Conservation (phyloP, 2,113 vertebrate species). For the Solea senegalensis region DNA sequence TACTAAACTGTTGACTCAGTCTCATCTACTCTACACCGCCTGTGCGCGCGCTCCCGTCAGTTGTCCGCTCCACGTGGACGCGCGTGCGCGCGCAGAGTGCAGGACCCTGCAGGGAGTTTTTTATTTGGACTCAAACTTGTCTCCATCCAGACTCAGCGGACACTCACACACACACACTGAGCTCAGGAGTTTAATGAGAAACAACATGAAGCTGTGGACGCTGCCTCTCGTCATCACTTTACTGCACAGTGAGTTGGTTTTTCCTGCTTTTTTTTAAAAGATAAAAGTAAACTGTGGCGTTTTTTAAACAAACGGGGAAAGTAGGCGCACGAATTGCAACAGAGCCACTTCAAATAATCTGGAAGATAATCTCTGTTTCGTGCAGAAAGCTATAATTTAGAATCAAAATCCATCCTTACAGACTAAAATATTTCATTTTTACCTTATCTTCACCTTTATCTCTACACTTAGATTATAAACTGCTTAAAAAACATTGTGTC, state of each 20-base stretch:
- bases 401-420: too few species aligned
- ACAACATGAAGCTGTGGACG: conserved; percentile 36
- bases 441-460: too few species aligned
- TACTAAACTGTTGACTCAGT: too few species aligned
- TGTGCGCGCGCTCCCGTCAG: conserved; percentile 24
- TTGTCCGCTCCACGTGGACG: conserved; percentile 17
- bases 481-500: too few species aligned
- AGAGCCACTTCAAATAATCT: too few species aligned
- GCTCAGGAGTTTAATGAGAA: conserved; percentile 6
- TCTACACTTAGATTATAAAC: too few species aligned
- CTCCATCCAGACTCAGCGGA: conserved; percentile 6
- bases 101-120: conserved; percentile 40
- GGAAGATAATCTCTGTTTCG: too few species aligned
- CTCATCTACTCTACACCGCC: not conserved
- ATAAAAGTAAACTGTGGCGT: too few species aligned
- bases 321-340: too few species aligned
- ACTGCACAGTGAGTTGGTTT: conserved; percentile 62
- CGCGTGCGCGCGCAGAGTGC: conserved; percentile 28
- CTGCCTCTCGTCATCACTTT: conserved; percentile 59
- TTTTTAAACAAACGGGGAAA: too few species aligned
- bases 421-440: too few species aligned
- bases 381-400: too few species aligned
- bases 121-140: conserved; percentile 6
- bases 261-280: not conserved
- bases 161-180: conserved; percentile 5